Conservation (phyloP, 2,797 vertebrate species). For the Spondyliosoma cantharus region DNA sequence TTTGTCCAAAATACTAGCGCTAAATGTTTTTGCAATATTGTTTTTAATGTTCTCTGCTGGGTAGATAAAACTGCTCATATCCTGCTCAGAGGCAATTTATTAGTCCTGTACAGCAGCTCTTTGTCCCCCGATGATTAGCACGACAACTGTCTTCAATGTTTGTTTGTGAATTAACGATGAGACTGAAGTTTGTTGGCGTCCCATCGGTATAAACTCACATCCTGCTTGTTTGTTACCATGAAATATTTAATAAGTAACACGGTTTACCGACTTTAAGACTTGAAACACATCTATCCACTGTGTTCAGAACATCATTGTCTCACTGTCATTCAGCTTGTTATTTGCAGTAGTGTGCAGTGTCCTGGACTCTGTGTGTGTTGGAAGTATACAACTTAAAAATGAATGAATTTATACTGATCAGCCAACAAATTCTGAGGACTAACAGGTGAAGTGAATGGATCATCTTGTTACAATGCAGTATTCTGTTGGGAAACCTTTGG, state of each 20-base stretch:
- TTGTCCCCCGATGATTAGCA: slow-evolving; percentile 34
- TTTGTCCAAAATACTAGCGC: background rate
- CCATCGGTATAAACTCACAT: slow-evolving; percentile 53
- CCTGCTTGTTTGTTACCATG: slow-evolving; percentile 37
- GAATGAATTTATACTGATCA: too few relatives aligned
- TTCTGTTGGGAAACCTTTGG: too few relatives aligned
- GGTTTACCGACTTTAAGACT: background rate
- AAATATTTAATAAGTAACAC: slow-evolving; percentile 18
- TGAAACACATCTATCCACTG: background rate
- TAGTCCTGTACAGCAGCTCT: slow-evolving; percentile 33
- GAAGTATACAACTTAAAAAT: too few relatives aligned
- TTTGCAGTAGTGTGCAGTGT: too few relatives aligned
- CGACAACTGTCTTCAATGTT: slow-evolving; percentile 37
- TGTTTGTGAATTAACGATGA: slow-evolving; percentile 21
- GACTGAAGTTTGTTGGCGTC: slow-evolving; percentile 46
- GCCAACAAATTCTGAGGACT: too few relatives aligned
- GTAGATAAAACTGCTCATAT: slow-evolving; percentile 39
- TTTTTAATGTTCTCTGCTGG: slow-evolving; percentile 35
- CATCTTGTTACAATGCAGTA: too few relatives aligned
- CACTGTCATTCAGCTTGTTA: background rate
- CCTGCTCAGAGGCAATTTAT: slow-evolving; percentile 46
- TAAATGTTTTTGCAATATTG: slow-evolving; percentile 13
- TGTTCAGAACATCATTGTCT: background rate
- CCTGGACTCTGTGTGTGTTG: too few relatives aligned
- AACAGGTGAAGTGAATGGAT: too few relatives aligned